These are phyloP conservation scores for Danaus chrysippus DNA, from an alignment of 2,888 invertebrate species.

Conservation along the genomic window DNA sequence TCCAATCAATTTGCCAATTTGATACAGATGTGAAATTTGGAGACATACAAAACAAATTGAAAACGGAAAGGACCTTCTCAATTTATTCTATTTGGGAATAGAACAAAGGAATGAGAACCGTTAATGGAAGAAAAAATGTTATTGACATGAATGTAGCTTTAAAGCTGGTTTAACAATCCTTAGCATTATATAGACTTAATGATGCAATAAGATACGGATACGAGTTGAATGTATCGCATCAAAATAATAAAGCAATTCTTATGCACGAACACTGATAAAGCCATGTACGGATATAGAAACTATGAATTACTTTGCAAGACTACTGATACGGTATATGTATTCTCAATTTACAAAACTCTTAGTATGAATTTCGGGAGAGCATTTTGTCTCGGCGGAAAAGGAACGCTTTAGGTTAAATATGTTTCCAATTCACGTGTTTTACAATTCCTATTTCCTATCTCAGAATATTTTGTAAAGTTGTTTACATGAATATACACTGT, in stretches of 20 bases:
- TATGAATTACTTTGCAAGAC: too few species aligned
- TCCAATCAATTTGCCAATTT: constrained; percentile 3
- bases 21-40: background rate
- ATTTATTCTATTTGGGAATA: background rate
- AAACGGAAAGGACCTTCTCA: background rate
- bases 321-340: background rate
- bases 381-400: background rate
- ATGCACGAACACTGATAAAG: background rate
- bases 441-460: background rate
- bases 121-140: too few species aligned
- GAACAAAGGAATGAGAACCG: background rate
- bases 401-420: background rate
- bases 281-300: too few species aligned
- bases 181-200: too few species aligned
- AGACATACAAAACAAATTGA: background rate
- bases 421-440: background rate
- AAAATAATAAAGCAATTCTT: background rate
- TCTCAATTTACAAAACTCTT: constrained; percentile 1
- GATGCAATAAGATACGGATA: too few species aligned
- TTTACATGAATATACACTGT: too few species aligned
- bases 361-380: background rate
- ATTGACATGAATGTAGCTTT: too few species aligned
- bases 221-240: background rate
- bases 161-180: too few species aligned
- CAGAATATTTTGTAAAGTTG: too few species aligned